Evolutionary conservation across 2,888 invertebrate species (phyloP).

Genomic region (Dermolepida albohirtum): DNA sequence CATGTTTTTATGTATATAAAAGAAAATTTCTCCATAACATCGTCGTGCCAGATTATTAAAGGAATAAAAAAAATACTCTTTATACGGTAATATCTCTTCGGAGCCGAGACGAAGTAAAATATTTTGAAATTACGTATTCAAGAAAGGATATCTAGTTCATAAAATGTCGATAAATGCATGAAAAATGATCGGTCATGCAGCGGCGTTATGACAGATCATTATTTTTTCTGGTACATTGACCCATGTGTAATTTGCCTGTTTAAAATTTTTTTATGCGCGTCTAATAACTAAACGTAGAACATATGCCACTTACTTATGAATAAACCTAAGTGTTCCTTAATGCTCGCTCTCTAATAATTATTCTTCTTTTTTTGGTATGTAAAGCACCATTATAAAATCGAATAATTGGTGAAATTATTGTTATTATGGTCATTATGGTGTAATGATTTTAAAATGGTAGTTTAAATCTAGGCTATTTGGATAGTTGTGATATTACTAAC

Average conservation of each 20-base stretch:
- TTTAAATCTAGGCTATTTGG: background rate
- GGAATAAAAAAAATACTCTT: slow-evolving; percentile 2
- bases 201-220: slow-evolving; percentile 25
- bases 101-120: slow-evolving; percentile 16
- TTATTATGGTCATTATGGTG: slow-evolving; percentile 21
- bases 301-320: slow-evolving; percentile 12
- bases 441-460: slow-evolving; percentile 13
- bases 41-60: slow-evolving; percentile 10
- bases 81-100: slow-evolving; percentile 27
- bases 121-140: slow-evolving; percentile 28
- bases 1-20: slow-evolving; percentile 18
- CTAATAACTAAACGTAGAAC: background rate
- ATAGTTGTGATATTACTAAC: background rate
- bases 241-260: slow-evolving; percentile 16
- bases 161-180: slow-evolving; percentile 28
- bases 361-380: background rate
- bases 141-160: slow-evolving; percentile 33
- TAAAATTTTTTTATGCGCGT: background rate
- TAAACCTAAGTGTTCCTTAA: slow-evolving; percentile 19
- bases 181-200: slow-evolving; percentile 22
- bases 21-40: slow-evolving; percentile 25
- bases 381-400: slow-evolving; percentile 11
- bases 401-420: slow-evolving; percentile 3
- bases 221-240: slow-evolving; percentile 23
- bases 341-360: background rate